These are phyloP conservation scores for Lasioglossum zephyrum DNA, from an alignment of 2,888 invertebrate species.

Conservation along the genomic window DNA sequence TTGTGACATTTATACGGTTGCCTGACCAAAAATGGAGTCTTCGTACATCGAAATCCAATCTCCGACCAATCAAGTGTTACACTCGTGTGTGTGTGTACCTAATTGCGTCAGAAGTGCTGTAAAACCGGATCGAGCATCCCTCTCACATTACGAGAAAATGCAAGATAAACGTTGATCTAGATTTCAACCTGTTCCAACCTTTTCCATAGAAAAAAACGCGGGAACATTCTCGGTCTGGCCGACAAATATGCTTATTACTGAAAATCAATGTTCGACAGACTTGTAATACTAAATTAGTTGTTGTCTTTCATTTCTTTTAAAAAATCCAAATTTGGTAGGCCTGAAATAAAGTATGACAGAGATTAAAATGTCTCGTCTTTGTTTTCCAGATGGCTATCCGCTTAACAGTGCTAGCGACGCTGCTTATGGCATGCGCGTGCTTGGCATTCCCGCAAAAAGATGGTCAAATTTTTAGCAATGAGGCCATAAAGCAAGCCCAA, in stretches of 20 bases:
- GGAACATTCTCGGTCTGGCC: constrained; percentile 6
- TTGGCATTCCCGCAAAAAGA: constrained; percentile 89
- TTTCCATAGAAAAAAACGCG: constrained; percentile 34
- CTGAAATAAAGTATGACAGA: not conserved
- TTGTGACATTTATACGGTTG: not conserved
- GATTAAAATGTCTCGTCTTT: not conserved
- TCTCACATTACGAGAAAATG: constrained; percentile 28
- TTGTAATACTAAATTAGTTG: not conserved
- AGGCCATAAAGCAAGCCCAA: constrained; percentile 95
- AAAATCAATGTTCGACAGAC: not conserved
- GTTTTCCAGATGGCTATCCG: constrained; percentile 59
- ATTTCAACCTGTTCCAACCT: constrained; percentile 33
- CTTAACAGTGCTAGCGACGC: constrained; percentile 24
- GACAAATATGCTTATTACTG: not conserved
- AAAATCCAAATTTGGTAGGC: not conserved
- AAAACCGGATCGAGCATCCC: constrained; percentile 45
- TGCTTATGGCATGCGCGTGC: constrained; percentile 75
- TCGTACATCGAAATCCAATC: not conserved
- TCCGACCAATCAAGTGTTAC: not conserved
- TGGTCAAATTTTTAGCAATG: constrained; percentile 93
- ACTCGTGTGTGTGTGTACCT: not conserved
- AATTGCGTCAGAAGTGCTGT: constrained; percentile 36
- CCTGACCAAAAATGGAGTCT: not conserved
- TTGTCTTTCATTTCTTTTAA: no score
- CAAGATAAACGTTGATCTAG: constrained; percentile 40